Evolutionary conservation across 1,140 invertebrate species (phyloP), one percentile per base, ranked within the genome.

Genomic region (Brachionus paranguensis): DNA sequence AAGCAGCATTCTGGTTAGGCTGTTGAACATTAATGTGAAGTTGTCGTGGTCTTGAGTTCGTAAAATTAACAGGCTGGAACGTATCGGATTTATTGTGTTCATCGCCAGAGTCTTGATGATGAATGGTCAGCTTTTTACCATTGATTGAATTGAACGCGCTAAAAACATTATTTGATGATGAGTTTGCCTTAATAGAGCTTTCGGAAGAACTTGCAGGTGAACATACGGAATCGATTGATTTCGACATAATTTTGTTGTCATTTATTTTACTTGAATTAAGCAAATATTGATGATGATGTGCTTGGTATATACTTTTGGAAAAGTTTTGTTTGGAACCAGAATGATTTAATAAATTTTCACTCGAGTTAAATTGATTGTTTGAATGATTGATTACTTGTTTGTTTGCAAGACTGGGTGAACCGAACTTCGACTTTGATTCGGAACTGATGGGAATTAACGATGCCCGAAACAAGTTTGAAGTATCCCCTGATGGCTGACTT

Each of bases 1-100:
- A 76, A 14, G 17, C 14, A 5, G 72, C 27, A 50, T 72, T 72
- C 12, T 72, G 68, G 33, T 50, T 76, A 27, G 72, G 72, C 24
- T 76, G 72, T 29, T 76, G 41, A 14, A 76, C 33, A 50, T 27
- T 50, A 20, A 72, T 72, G n/a, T 41, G 29, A 14, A 72, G 43
- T 72, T 72, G 68, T 76, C 45, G 20, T n/a, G 72, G 72, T 76
- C 72, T 76, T 24, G 43, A 50, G 43, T 33, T 76, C 1, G 72
- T 76, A 50, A 76, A 76, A 76, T 76, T 76, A 29, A 76, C 72
- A 14, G 72, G 72, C n/a, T 76, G 72, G 50, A 76, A 76, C 27
- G 72, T 50, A 14, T 76, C 72, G 6, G 41, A 50, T 27, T 47
- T 50, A 12, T 27, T 76, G 2, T 76, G 72, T 14, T 50, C 41